A percentile compares a stretch with the other conserved stretches of the same genome.
These are phyloP conservation scores for Cheilosia grossa DNA, from an alignment of 2,888 invertebrate genomes.

Conservation along the genomic window DNA sequence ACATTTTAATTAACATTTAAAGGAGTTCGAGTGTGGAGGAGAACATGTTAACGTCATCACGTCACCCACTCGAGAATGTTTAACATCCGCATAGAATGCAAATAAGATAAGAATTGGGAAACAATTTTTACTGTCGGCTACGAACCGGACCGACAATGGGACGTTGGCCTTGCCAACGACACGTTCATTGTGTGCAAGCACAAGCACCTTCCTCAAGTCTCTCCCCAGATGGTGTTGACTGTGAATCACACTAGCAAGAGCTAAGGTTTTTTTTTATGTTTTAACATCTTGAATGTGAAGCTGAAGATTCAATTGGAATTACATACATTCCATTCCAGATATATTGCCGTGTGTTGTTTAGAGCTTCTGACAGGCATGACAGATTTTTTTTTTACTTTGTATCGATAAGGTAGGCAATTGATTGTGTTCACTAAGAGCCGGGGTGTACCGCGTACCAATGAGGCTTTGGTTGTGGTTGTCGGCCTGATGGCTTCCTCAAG, in stretches of 20 bases:
- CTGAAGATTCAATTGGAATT: slow-evolving; percentile 55
- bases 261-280: slow-evolving; percentile 8
- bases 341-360: slow-evolving; percentile 21
- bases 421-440: slow-evolving; percentile 34
- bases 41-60: slow-evolving; percentile 18
- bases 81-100: slow-evolving; percentile 61
- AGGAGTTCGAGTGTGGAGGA: not conserved
- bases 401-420: slow-evolving; percentile 19
- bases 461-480: slow-evolving; percentile 45
- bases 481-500: slow-evolving; percentile 53
- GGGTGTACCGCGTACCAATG: slow-evolving; percentile 38
- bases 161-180: slow-evolving; percentile 57
- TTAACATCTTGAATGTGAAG: slow-evolving; percentile 9
- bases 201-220: slow-evolving; percentile 15
- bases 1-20: slow-evolving; percentile 40
- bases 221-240: not conserved
- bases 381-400: not conserved
- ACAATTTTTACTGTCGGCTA: slow-evolving; percentile 6
- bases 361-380: slow-evolving; percentile 34
- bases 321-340: slow-evolving; percentile 36
- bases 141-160: slow-evolving; percentile 45
- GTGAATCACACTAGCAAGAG: not conserved
- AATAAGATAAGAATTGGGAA: slow-evolving; percentile 56
- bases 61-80: slow-evolving; percentile 32
- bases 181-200: slow-evolving; percentile 38